A percentile compares a stretch with the other conserved stretches of the same genome.
These are phyloP conservation scores for Hemicrepidius hirtus DNA, from an alignment of 2,888 invertebrate genomes.

Conservation along the genomic window DNA sequence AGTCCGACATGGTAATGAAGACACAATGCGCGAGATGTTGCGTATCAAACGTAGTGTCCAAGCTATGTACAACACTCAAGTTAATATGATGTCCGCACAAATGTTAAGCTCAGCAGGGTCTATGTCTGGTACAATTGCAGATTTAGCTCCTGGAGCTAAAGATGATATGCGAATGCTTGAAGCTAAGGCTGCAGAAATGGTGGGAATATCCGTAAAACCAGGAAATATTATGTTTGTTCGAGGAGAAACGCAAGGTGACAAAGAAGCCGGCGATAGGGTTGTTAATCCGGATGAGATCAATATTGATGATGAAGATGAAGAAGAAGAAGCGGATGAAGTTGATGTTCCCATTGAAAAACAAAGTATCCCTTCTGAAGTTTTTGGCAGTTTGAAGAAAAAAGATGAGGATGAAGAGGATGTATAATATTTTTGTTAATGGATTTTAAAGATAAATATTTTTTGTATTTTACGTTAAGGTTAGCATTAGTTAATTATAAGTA, in stretches of 20 bases:
- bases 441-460: neutral
- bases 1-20: constrained; percentile 98
- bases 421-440: neutral
- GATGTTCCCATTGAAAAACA: constrained; percentile 88
- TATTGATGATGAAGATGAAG: constrained; percentile 82
- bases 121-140: constrained; percentile 81
- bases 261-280: constrained; percentile 80
- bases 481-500: neutral
- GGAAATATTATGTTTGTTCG: constrained; percentile 90
- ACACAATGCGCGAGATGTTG: constrained; percentile 99
- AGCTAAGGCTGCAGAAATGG: constrained; percentile 86
- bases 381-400: constrained; percentile 83
- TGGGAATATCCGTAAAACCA: constrained; percentile 70
- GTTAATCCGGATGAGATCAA: constrained; percentile 92
- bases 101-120: constrained; percentile 88
- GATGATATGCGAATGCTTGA: constrained; percentile 94
- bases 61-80: constrained; percentile 98
- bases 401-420: constrained; percentile 34
- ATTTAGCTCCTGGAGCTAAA: constrained; percentile 83
- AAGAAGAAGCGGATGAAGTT: constrained; percentile 72
- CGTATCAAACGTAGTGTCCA: constrained; percentile 98
- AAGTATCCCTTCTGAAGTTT: constrained; percentile 91
- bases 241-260: constrained; percentile 86
- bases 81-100: constrained; percentile 99
- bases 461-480: neutral